Base-by-base conservation (phyloP, 2,797 vertebrate genomes). In the Siniperca undulata region DNA sequence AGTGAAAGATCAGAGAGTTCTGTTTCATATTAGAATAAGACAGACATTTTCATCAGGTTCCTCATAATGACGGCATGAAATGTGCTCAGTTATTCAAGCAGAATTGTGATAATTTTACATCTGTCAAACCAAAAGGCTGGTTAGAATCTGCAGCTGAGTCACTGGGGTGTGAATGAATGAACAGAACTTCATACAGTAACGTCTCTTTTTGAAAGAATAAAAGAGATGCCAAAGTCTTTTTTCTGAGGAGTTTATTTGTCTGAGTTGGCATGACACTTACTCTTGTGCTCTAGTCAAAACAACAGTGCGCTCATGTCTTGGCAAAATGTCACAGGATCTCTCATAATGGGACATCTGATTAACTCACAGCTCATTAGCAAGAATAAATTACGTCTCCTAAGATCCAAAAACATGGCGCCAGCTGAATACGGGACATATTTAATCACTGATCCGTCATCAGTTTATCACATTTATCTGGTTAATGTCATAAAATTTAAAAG, bases 281-380 rank as follows among this genome's bases (percentile, higher is more conserved):
- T 72, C 13, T 46, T 44, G 24, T 72, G 70, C 66, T 56, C 19
- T 46, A 44, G 74, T 74, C 76, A 77, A 74, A 88, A 81, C 61
- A 82, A 42, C 52, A 73, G 55, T 55, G 24, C 42, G 80, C 24
- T 53, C 36, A 67, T 50, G 42, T 48, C 55, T 86, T 78, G 60
- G 69, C 36, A 64, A 66, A 70, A 66, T 34, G 38, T 76, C 62
- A 69, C 65, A 78, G 50, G 53, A 75, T 44, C 7, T 66, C 61
- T 56, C 12, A n/a, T 40, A 66, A 85, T 36, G 30, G 53, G 24
- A 62, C 42, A 36, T 71, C 70, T 68, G 78, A 83, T 71, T 48
- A 67, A 77, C 42, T 81, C 40, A 14, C 68, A 76, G 53, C 82
- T 77, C 62, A 84, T 79, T 67, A 78, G 34, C 5, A 0, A 58